phyloP scores from a whole-genome alignment of 2,888 invertebrate genomes.

The Trichogramma evanescens region DNA sequence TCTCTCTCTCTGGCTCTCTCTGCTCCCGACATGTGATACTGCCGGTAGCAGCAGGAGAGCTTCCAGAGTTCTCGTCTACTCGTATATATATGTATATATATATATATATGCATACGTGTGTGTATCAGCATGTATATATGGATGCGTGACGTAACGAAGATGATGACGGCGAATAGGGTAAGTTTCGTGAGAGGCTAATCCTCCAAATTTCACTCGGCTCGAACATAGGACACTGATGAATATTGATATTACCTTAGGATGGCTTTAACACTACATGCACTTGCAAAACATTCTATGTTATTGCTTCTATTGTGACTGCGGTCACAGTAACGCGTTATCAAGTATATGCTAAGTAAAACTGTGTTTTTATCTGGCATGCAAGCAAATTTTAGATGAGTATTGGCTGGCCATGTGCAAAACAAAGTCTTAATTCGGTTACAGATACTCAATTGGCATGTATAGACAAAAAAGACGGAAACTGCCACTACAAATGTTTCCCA shows the following conservation, averaged over 20 bases:
- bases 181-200: conserved; percentile 32
- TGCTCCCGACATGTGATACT: conserved; percentile 25
- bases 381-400: no score
- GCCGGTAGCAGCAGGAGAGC: conserved; percentile 20
- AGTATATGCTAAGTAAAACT: no score
- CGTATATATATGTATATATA: conserved; percentile 27
- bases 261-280: conserved; percentile 6
- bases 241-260: conserved; percentile 41
- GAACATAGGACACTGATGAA: conserved; percentile 48
- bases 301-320: no score
- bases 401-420: no score
- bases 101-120: conserved; percentile 24
- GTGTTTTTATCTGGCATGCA: no score
- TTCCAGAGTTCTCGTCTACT: conserved; percentile 19
- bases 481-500: no score
- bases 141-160: conserved; percentile 1
- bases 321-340: no score
- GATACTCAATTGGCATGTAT: no score
- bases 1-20: conserved; percentile 9
- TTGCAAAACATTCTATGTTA: no score
- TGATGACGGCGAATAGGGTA: conserved; percentile 34
- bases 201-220: conserved; percentile 41
- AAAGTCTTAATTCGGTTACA: no score
- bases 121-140: not conserved
- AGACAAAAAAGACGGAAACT: no score